Conservation (phyloP, 37 sponge, comb jelly and placozoan genomes). For the Theonella swinhoei region DNA sequence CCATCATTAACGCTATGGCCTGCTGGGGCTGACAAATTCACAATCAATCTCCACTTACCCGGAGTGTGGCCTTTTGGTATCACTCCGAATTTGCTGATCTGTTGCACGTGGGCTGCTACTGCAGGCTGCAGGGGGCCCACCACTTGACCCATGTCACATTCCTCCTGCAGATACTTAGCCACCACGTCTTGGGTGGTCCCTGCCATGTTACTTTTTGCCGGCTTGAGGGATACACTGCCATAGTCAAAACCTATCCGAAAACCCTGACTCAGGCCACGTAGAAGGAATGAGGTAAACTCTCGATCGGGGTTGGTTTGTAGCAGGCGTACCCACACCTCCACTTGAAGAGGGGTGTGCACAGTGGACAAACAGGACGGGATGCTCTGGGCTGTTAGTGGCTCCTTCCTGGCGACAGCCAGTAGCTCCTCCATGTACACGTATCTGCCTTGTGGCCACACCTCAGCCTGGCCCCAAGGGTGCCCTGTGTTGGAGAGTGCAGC, state of each 20-base stretch:
- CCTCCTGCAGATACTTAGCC: conserved; percentile 20
- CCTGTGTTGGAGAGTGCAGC: no score
- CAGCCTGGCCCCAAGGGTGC: no score
- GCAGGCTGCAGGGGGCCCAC: background rate
- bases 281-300: background rate
- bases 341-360: conserved; percentile 4
- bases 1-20: no score
- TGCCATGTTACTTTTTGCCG: conserved; percentile 32
- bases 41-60: no score
- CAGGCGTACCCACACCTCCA: background rate
- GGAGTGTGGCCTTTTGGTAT: no score
- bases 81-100: conserved; percentile 47
- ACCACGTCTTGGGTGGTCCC: conserved; percentile 15
- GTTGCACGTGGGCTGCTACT: background rate
- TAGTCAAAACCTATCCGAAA: conserved; percentile 30
- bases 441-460: no score
- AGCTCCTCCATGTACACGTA: background rate
- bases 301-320: conserved; percentile 5
- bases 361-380: background rate
- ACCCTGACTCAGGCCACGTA: conserved; percentile 8
- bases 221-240: background rate
- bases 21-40: no score
- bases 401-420: background rate
- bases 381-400: background rate
- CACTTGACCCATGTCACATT: conserved; percentile 12